Conservation (phyloP, 1,140 invertebrate species). For the Drosophila azteca region DNA sequence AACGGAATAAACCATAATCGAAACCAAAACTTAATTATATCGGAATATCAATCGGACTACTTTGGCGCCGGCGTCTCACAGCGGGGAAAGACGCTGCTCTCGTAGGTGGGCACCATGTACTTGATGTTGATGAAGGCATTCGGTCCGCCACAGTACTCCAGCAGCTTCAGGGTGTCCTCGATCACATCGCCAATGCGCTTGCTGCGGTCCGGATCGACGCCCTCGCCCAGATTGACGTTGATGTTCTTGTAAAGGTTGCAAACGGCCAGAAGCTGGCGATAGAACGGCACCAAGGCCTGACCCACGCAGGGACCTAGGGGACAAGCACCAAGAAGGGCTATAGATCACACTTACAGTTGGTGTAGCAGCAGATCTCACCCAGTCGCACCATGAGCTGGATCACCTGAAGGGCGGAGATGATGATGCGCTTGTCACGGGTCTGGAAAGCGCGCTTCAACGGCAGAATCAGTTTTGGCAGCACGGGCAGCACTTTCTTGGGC, state of each 20-base stretch:
- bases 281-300: slow-evolving; percentile 95
- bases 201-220: slow-evolving; percentile 91
- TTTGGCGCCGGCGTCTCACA: slow-evolving; percentile 76
- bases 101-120: slow-evolving; percentile 98
- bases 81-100: slow-evolving; percentile 90
- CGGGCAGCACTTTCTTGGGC: slow-evolving; percentile 93
- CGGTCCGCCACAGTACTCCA: slow-evolving; percentile 95
- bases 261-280: slow-evolving; percentile 94
- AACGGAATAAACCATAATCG: slow-evolving; percentile 4
- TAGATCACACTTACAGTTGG: neutral
- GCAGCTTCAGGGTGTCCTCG: slow-evolving; percentile 95
- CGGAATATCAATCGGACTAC: slow-evolving; percentile 81
- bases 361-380: slow-evolving; percentile 83
- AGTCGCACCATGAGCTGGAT: slow-evolving; percentile 91
- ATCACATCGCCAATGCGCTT: slow-evolving; percentile 95
- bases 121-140: slow-evolving; percentile 99
- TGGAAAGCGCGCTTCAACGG: slow-evolving; percentile 96
- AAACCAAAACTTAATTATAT: neutral
- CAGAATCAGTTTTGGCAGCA: slow-evolving; percentile 95
- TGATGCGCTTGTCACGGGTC: slow-evolving; percentile 89
- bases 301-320: slow-evolving; percentile 85
- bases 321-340: neutral
- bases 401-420: slow-evolving; percentile 90
- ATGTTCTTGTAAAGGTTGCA: slow-evolving; percentile 95
- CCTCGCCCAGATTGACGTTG: slow-evolving; percentile 91